Percentiles rank a stretch among this genome's conserved stretches.
Conservation (phyloP, 2,113 vertebrate species). For the Callorhinus ursinus region DNA sequence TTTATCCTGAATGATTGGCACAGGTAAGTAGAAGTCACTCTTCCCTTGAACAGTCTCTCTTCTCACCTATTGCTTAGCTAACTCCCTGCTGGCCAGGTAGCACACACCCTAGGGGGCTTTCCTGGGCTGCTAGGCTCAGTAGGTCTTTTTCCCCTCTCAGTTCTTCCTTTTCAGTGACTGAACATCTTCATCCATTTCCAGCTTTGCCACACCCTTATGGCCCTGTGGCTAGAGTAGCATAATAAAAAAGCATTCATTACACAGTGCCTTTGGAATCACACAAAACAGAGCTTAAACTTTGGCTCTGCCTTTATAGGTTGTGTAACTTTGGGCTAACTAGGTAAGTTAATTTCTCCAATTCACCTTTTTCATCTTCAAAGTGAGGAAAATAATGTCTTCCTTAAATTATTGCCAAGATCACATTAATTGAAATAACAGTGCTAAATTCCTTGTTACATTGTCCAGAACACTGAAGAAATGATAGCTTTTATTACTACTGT, state of each 20-base stretch:
- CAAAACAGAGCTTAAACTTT: not conserved
- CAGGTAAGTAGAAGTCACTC: not conserved
- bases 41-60: not conserved
- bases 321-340: not conserved
- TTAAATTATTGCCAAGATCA: not conserved
- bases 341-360: not conserved
- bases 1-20: not conserved
- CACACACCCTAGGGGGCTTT: not conserved
- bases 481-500: not conserved
- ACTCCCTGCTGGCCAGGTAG: not conserved
- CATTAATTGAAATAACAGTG: not conserved
- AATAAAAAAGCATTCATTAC: not conserved
- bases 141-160: not conserved
- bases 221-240: not conserved
- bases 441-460: not conserved
- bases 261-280: not conserved
- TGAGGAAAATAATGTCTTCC: not conserved
- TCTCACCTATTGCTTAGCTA: too few species aligned
- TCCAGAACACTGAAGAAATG: not conserved
- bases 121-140: not conserved
- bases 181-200: not conserved
- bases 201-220: not conserved
- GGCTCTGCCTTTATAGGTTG: not conserved
- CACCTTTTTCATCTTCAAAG: not conserved
- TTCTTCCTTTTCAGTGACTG: not conserved